Conservation (phyloP, 2,888 invertebrate genomes). For the Eupithecia subumbrata region DNA sequence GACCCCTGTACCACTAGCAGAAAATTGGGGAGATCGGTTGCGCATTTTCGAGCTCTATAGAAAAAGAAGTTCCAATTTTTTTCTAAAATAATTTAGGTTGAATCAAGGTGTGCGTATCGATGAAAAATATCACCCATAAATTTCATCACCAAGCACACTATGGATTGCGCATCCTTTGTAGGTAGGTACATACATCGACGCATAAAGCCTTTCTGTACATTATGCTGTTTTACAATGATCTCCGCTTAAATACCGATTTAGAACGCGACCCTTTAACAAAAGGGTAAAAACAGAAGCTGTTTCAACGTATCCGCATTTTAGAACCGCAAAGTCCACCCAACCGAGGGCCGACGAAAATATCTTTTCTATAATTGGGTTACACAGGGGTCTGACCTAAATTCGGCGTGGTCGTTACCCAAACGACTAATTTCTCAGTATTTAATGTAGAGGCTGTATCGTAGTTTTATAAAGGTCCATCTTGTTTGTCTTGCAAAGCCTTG, state of each 20-base stretch:
- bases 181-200: neutral
- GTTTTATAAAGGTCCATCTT: neutral
- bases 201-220: neutral
- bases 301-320: slow-evolving; percentile 13
- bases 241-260: neutral
- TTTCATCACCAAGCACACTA: too few species aligned
- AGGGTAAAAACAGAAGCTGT: neutral
- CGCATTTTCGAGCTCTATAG: too few species aligned
- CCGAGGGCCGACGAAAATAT: slow-evolving; percentile 18
- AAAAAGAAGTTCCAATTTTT: too few species aligned
- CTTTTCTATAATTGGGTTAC: slow-evolving; percentile 37
- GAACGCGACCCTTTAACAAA: neutral
- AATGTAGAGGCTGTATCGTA: neutral
- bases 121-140: too few species aligned
- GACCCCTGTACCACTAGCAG: too few species aligned
- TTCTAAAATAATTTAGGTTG: too few species aligned
- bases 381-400: slow-evolving; percentile 48
- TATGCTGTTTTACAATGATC: neutral
- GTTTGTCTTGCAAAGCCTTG: neutral
- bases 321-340: slow-evolving; percentile 8
- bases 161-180: too few species aligned
- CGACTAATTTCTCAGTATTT: slow-evolving; percentile 22
- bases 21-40: too few species aligned
- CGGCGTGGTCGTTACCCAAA: slow-evolving; percentile 34
- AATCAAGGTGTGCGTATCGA: too few species aligned